These are phyloP conservation scores for Telmatherina bonti DNA, from an alignment of 2,797 vertebrate genomes.

Conservation along the genomic window DNA sequence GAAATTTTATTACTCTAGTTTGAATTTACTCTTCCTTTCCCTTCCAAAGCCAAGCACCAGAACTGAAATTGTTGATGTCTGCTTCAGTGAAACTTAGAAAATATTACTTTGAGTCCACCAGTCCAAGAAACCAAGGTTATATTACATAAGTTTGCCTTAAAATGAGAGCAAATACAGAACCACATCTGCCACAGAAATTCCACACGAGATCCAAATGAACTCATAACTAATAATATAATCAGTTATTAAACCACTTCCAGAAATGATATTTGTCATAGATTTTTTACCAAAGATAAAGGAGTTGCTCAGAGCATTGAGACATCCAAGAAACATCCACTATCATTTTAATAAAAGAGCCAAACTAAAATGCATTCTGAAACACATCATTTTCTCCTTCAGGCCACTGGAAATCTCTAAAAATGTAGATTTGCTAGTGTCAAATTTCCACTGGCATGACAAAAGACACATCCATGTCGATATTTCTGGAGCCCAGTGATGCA, in stretches of 20 bases:
- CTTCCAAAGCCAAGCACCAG: conserved; percentile 47
- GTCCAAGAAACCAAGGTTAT: conserved; percentile 31
- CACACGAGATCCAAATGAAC: neutral
- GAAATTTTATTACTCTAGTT: conserved; percentile 59
- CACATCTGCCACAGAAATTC: neutral
- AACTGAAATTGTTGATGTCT: conserved; percentile 48
- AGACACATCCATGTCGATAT: conserved; percentile 65
- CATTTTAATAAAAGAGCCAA: conserved; percentile 23
- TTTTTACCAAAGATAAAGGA: neutral
- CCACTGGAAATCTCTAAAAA: conserved; percentile 43
- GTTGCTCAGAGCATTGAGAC: neutral
- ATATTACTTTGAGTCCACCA: conserved; percentile 30
- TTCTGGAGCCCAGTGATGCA: conserved; percentile 60
- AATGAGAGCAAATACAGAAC: conserved; percentile 15
- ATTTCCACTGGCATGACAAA: conserved; percentile 67
- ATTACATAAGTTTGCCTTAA: conserved; percentile 17
- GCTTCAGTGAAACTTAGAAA: conserved; percentile 42
- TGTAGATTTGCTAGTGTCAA: conserved; percentile 62
- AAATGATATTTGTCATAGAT: conserved; percentile 2
- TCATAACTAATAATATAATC: conserved; percentile 10
- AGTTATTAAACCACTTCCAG: conserved; percentile 1
- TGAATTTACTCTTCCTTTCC: conserved; percentile 57
- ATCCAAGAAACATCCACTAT: neutral
- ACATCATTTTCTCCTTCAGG: conserved; percentile 18
- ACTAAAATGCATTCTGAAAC: conserved; percentile 42